Percentiles rank a stretch among this genome's conserved stretches.
These are phyloP conservation scores for Pollicipes pollicipes DNA, from an alignment of 1,140 invertebrate genomes.

Conservation along the genomic window DNA sequence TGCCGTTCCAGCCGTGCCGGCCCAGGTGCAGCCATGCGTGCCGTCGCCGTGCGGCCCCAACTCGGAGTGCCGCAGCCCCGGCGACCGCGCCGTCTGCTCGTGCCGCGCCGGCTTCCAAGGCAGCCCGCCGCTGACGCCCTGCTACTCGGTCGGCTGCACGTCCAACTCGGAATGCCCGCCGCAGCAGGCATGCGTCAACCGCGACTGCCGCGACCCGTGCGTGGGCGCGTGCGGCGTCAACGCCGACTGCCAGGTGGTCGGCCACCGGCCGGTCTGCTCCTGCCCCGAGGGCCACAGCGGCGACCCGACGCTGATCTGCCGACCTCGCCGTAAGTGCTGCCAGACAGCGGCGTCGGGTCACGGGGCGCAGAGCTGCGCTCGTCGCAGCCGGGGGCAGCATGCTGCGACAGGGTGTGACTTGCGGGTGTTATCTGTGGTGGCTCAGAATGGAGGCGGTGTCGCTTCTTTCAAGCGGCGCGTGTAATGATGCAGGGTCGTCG, in stretches of 20 bases:
- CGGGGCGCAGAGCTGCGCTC: constrained; percentile 16
- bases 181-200: constrained; percentile 57
- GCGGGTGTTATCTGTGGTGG: constrained; percentile 44
- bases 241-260: constrained; percentile 60
- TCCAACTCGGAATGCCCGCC: constrained; percentile 38
- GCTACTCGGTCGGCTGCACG: constrained; percentile 34
- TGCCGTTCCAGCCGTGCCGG: background rate
- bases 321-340: constrained; percentile 44
- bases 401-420: constrained; percentile 34
- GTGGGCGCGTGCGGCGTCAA: constrained; percentile 56
- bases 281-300: constrained; percentile 61
- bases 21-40: constrained; percentile 28
- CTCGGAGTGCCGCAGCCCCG: constrained; percentile 44
- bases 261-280: constrained; percentile 63
- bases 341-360: constrained; percentile 31
- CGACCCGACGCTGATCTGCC: constrained; percentile 54
- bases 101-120: constrained; percentile 46
- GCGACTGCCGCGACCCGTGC: constrained; percentile 68
- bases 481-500: too few relatives aligned
- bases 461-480: too few relatives aligned
- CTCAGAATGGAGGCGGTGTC: too few relatives aligned
- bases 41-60: constrained; percentile 49
- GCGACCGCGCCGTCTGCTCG: constrained; percentile 35
- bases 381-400: constrained; percentile 22
- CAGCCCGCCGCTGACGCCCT: constrained; percentile 53